phyloP scores from a whole-genome alignment of 1,140 invertebrate species.

The Drosophila guanche region DNA sequence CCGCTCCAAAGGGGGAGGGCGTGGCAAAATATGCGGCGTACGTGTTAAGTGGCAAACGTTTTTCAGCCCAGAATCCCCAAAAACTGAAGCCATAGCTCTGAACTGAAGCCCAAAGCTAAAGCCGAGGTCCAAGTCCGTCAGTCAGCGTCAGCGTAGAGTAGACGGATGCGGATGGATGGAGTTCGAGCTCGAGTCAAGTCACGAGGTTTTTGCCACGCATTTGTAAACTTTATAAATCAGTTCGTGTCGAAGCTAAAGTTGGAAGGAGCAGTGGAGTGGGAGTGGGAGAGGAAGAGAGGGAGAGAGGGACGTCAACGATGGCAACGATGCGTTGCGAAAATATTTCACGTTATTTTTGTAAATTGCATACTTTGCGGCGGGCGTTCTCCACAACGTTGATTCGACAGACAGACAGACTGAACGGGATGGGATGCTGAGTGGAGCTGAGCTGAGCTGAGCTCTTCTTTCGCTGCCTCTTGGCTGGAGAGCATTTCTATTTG shows the following conservation, averaged over 20 bases:
- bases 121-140: conserved; percentile 20
- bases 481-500: conserved; percentile 21
- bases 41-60: conserved; percentile 81
- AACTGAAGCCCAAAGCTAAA: conserved; percentile 18
- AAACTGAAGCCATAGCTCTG: conserved; percentile 37
- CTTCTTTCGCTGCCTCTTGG: background rate
- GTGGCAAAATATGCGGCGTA: conserved; percentile 80
- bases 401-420: conserved; percentile 28
- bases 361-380: conserved; percentile 62
- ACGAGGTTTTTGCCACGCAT: conserved; percentile 78
- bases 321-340: conserved; percentile 56
- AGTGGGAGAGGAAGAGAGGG: too few species aligned
- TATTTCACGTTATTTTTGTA: conserved; percentile 67
- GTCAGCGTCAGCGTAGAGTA: background rate
- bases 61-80: conserved; percentile 62
- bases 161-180: too few species aligned
- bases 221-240: conserved; percentile 82
- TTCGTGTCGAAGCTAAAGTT: conserved; percentile 75
- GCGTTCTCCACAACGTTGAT: conserved; percentile 35
- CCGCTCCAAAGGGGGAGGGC: conserved; percentile 18
- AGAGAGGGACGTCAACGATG: background rate
- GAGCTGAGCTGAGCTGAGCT: too few species aligned
- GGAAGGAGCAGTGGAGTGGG: conserved; percentile 12
- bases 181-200: conserved; percentile 53
- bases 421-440: background rate